These are phyloP conservation scores for Drosophila grimshawi DNA, from an alignment of 1,140 invertebrate genomes.

Conservation along the genomic window DNA sequence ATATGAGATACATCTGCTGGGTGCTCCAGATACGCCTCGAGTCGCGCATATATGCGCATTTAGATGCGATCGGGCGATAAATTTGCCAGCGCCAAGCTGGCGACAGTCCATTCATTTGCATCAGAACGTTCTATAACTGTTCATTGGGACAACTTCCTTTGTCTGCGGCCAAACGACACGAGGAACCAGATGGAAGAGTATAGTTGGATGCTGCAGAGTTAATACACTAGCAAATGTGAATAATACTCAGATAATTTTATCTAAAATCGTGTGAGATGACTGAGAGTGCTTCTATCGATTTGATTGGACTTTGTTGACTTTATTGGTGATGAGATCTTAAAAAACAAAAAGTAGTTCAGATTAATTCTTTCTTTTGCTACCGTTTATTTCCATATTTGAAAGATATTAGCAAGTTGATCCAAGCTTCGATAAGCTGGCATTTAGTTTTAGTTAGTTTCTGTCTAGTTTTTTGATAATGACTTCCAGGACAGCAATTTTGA, in stretches of 20 bases:
- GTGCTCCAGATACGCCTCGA: constrained; percentile 63
- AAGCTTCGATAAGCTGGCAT: too few relatives aligned
- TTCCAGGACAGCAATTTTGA: too few relatives aligned
- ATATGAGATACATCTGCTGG: constrained; percentile 61
- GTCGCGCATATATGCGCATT: constrained; percentile 62
- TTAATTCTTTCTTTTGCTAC: too few relatives aligned
- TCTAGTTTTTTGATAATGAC: too few relatives aligned
- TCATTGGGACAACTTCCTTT: constrained; percentile 70
- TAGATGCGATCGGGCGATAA: constrained; percentile 30
- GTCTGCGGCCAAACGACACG: constrained; percentile 26
- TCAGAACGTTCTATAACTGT: constrained; percentile 69
- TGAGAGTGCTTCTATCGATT: too few relatives aligned
- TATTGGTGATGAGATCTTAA: too few relatives aligned
- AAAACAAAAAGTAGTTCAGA: too few relatives aligned
- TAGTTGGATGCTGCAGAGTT: constrained; percentile 1
- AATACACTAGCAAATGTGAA: constrained; percentile 4
- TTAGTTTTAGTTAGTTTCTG: too few relatives aligned
- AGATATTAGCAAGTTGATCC: too few relatives aligned
- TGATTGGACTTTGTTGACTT: too few relatives aligned
- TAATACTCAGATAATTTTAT: background rate
- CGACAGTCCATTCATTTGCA: constrained; percentile 56
- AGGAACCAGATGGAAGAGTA: constrained; percentile 7
- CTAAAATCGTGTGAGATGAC: too few relatives aligned
- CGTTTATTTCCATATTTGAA: too few relatives aligned
- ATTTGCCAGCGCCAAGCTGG: constrained; percentile 50